Evolutionary conservation across 2,888 invertebrate species (phyloP).

Genomic region (Drosophila glabriapex): DNA sequence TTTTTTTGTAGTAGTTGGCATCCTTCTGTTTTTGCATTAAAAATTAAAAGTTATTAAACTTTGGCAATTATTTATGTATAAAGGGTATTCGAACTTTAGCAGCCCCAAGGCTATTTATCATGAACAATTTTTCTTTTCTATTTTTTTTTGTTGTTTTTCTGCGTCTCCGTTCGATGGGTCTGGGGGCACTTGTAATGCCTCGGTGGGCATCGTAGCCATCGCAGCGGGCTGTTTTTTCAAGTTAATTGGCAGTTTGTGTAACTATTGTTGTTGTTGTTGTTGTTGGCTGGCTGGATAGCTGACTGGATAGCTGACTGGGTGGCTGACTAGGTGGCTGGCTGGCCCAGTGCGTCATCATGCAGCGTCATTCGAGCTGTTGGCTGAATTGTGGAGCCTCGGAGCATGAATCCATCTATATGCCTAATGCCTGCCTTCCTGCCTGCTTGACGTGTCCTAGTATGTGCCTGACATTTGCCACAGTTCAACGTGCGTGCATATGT

Average conservation of each 20-base stretch:
- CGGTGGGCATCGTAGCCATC: slow-evolving; percentile 40
- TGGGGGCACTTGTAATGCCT: slow-evolving; percentile 44
- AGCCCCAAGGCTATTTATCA: background rate
- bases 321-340: background rate
- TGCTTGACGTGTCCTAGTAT: slow-evolving; percentile 44
- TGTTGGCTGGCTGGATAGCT: background rate
- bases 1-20: background rate
- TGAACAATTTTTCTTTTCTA: slow-evolving; percentile 1
- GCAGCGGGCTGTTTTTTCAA: slow-evolving; percentile 53
- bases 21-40: background rate
- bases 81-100: slow-evolving; percentile 3
- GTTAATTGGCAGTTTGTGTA: slow-evolving; percentile 71
- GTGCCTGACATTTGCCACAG: slow-evolving; percentile 18
- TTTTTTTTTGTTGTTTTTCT: slow-evolving; percentile 10
- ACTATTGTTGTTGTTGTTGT: slow-evolving; percentile 23
- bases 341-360: slow-evolving; percentile 43
- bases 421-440: slow-evolving; percentile 1
- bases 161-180: slow-evolving; percentile 28
- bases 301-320: background rate
- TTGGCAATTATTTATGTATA: background rate
- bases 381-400: slow-evolving; percentile 31
- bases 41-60: background rate
- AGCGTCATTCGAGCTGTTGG: slow-evolving; percentile 28
- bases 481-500: background rate
- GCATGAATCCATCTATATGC: slow-evolving; percentile 24